A percentile compares a stretch with the other conserved stretches of the same genome.
These are phyloP conservation scores for Zophobas atratus DNA, from an alignment of 1,140 invertebrate genomes.

Conservation along the genomic window DNA sequence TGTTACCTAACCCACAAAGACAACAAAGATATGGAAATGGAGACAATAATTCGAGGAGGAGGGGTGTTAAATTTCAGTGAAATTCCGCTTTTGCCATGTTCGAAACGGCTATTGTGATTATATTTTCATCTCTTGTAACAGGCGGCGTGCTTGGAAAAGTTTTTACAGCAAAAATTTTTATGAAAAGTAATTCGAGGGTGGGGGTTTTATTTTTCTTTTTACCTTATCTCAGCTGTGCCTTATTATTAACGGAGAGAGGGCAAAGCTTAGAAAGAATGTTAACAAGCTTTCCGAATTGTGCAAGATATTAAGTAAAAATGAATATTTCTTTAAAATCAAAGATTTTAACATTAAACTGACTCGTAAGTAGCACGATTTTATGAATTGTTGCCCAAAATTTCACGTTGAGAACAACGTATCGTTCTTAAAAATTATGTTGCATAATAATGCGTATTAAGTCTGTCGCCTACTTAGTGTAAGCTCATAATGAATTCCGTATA, in stretches of 20 bases:
- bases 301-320: background rate
- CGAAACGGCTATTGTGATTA: conserved; percentile 4
- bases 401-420: too few relatives aligned
- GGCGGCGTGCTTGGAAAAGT: background rate
- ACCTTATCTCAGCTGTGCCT: too few relatives aligned
- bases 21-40: conserved; percentile 25
- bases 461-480: background rate
- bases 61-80: conserved; percentile 5
- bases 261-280: too few relatives aligned
- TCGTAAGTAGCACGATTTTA: too few relatives aligned
- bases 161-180: conserved; percentile 12
- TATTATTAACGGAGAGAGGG: too few relatives aligned
- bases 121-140: background rate
- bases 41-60: background rate
- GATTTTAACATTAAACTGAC: too few relatives aligned
- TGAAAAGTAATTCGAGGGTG: conserved; percentile 9
- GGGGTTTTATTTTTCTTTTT: background rate
- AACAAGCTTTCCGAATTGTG: background rate
- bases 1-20: conserved; percentile 29
- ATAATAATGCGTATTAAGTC: too few relatives aligned
- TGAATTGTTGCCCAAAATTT: too few relatives aligned
- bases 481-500: background rate
- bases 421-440: too few relatives aligned
- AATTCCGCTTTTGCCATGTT: background rate
- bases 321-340: too few relatives aligned